These are phyloP conservation scores for Odontesthes bonariensis DNA, from an alignment of 2,113 vertebrate species.

Conservation along the genomic window DNA sequence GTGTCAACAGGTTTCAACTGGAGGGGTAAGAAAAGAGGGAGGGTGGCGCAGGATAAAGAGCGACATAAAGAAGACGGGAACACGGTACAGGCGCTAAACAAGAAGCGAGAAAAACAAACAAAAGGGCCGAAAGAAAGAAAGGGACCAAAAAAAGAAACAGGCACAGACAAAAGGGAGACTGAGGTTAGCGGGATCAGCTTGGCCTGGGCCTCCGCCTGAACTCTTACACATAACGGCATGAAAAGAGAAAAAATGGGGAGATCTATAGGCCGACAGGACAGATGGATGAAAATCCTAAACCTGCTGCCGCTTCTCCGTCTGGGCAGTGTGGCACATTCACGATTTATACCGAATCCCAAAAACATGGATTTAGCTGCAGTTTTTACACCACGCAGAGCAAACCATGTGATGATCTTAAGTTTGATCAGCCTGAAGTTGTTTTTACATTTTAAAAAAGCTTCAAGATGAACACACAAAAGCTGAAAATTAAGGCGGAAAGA, in stretches of 20 bases:
- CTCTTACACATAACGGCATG: background rate
- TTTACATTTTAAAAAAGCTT: background rate
- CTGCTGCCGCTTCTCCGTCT: too few relatives aligned
- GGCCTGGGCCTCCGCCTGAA: background rate
- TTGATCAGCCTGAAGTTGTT: background rate
- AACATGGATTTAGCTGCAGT: background rate
- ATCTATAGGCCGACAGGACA: background rate
- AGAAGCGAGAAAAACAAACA: background rate
- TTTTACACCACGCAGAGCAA: background rate
- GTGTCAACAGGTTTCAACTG: background rate
- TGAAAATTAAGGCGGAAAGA: background rate
- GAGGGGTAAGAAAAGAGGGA: background rate
- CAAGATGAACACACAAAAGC: background rate
- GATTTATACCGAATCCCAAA: background rate
- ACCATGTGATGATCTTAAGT: background rate
- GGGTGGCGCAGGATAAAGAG: background rate
- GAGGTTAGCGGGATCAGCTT: background rate
- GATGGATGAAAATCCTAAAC: too few relatives aligned
- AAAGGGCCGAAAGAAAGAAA: background rate
- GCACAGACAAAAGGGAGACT: background rate
- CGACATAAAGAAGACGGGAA: background rate
- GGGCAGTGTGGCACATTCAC: background rate
- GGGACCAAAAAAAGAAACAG: too few relatives aligned
- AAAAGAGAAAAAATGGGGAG: background rate
- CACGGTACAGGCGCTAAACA: background rate